Percentiles rank a stretch among this genome's conserved stretches.
These are phyloP conservation scores for Axis porcinus DNA, from an alignment of 2,113 vertebrate genomes.

Conservation along the genomic window DNA sequence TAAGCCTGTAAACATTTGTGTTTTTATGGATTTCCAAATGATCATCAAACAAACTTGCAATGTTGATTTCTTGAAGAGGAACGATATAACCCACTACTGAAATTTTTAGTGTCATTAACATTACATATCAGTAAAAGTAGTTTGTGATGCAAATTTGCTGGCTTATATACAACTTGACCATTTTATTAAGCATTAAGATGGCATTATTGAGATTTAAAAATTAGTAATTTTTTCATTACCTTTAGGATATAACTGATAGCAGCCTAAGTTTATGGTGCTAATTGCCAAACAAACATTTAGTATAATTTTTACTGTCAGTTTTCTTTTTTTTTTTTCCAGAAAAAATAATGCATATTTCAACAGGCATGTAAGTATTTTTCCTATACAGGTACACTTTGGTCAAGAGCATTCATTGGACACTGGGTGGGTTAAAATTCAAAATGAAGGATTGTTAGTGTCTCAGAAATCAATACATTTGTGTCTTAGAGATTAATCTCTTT, in stretches of 20 bases:
- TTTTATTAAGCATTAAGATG: neutral
- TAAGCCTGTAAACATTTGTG: neutral
- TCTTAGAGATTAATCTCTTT: neutral
- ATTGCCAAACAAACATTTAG: neutral
- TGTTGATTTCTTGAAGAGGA: neutral
- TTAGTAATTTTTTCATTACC: neutral
- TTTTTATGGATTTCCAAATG: constrained; percentile 6
- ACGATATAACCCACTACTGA: neutral
- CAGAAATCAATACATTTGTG: neutral
- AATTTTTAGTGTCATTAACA: neutral
- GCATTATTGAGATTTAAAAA: neutral
- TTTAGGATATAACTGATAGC: neutral
- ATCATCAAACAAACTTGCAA: neutral
- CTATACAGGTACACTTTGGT: neutral
- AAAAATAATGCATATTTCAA: neutral
- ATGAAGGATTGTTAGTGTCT: neutral
- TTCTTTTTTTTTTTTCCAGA: neutral
- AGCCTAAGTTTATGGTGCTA: neutral
- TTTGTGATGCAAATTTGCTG: neutral
- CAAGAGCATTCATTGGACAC: neutral
- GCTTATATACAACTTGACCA: neutral
- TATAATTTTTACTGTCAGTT: neutral
- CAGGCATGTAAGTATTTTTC: neutral
- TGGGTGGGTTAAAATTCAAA: neutral
- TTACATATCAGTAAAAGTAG: neutral